These are phyloP conservation scores for Euplexia lucipara DNA, from an alignment of 2,888 invertebrate species.

Conservation along the genomic window DNA sequence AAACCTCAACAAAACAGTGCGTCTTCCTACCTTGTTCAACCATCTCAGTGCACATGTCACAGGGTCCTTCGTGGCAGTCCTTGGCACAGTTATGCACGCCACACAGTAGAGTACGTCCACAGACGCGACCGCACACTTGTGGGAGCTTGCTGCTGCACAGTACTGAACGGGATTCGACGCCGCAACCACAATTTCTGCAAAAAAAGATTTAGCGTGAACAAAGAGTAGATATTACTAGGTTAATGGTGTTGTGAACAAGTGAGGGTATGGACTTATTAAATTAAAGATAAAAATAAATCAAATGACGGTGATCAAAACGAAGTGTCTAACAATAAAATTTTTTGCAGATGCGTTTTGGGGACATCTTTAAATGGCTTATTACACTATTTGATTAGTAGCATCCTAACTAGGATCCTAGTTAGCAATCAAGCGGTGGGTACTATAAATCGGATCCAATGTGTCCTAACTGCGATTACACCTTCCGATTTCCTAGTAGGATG, in stretches of 20 bases:
- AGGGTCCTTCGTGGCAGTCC: slow-evolving; percentile 95
- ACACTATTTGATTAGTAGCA: too few relatives aligned
- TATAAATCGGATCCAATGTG: too few relatives aligned
- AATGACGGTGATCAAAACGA: too few relatives aligned
- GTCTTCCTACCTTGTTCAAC: slow-evolving; percentile 91
- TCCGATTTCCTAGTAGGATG: too few relatives aligned
- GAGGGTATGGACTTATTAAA: neutral
- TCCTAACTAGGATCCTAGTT: too few relatives aligned
- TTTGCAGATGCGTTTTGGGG: too few relatives aligned
- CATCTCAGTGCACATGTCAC: slow-evolving; percentile 93
- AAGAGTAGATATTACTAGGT: neutral
- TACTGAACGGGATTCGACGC: slow-evolving; percentile 92
- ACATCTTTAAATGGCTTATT: too few relatives aligned
- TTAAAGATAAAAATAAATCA: too few relatives aligned
- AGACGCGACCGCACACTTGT: slow-evolving; percentile 94
- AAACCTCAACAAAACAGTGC: too few relatives aligned
- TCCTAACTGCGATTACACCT: too few relatives aligned
- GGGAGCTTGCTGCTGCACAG: slow-evolving; percentile 94
- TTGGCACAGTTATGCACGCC: slow-evolving; percentile 93
- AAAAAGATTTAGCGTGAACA: neutral
- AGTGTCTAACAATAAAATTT: too few relatives aligned
- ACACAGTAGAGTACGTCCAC: slow-evolving; percentile 95
- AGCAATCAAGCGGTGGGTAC: too few relatives aligned
- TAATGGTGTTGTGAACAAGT: neutral
- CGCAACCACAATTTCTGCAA: slow-evolving; percentile 94